Evolutionary conservation across 2,113 vertebrate species (phyloP).

Genomic region (Spea bombifrons): DNA sequence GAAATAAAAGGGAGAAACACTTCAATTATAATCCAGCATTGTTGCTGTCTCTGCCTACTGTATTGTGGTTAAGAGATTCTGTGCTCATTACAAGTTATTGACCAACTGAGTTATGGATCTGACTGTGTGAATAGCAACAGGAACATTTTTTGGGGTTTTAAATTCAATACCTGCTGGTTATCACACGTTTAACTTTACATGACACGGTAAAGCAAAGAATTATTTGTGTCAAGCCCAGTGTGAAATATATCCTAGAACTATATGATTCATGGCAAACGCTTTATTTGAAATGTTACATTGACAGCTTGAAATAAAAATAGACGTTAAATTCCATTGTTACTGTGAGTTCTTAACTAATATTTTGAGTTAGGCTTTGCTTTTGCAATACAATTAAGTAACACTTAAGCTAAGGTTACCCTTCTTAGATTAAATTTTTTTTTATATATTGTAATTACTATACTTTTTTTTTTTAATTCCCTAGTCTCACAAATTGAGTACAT

Average conservation of each 20-base stretch:
- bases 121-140: slow-evolving; percentile 20
- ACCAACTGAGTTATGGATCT: slow-evolving; percentile 21
- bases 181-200: slow-evolving; percentile 2
- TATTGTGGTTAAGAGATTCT: slow-evolving; percentile 29
- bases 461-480: too few species aligned
- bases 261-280: not conserved
- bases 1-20: slow-evolving; percentile 7
- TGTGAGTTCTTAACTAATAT: too few species aligned
- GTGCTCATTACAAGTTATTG: slow-evolving; percentile 33
- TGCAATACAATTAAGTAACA: too few species aligned
- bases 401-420: too few species aligned
- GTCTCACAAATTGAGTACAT: too few species aligned
- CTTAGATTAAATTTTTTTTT: too few species aligned
- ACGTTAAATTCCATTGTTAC: too few species aligned
- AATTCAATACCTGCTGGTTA: slow-evolving; percentile 30
- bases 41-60: slow-evolving; percentile 16
- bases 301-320: not conserved
- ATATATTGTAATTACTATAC: too few species aligned
- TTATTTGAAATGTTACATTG: slow-evolving; percentile 1
- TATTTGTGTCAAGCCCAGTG: slow-evolving; percentile 26
- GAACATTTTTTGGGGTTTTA: slow-evolving; percentile 23
- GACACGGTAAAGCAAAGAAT: slow-evolving; percentile 6
- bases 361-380: too few species aligned
- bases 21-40: slow-evolving; percentile 12
- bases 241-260: slow-evolving; percentile 7